Evolutionary conservation across 2,113 vertebrate genomes (phyloP), one percentile per base, ranked within the genome.

Genomic region (Neogale vison): DNA sequence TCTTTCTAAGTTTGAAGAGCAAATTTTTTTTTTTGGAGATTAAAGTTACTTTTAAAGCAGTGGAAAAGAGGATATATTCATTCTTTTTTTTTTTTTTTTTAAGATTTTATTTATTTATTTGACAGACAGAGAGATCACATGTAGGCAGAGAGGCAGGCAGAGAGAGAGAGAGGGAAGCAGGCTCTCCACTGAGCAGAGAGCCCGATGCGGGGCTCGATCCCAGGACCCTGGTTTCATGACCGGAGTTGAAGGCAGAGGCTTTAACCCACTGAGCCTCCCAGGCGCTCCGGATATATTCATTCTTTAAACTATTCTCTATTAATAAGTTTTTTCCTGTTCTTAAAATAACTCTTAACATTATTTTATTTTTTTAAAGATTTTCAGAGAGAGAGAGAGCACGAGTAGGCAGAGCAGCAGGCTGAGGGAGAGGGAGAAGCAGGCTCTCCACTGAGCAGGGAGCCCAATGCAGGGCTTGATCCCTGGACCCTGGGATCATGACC

Each of bases 301-400:
- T 90, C 69, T 69, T 94, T 92, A 6, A 59, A 61, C 6, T 45
- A 55, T 81, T 90, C 59, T 83, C n/a, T 82, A 24, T 55, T 72
- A 67, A 72, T 63, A 77, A 39, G 26, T 83, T 88, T 87, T 39
- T 84, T 95, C 29, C 17, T 94, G 31, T 67, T 97, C 59, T 67
- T 79, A 93, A 93, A 88, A 47, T 34, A 90, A 45, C 36, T 55
- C 52, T 52, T 52, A 55, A 55, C 17, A 55, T 55, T 55, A 55
- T 55, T 55, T 18, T 34, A 34, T 67, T 34, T 69, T 9, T 69
- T 69, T 21, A 14, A 55, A 52, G 17, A 55, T 55, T 65, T 65
- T 36, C 18, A 69, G 20, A 24, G 67, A 69, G 55, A 63, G 4
- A 63, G 5, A 18, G 52, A 55, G 52, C 26, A 3, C 12, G 14